Base-by-base conservation (phyloP, 2,888 invertebrate species). In the Spialia ferax region DNA sequence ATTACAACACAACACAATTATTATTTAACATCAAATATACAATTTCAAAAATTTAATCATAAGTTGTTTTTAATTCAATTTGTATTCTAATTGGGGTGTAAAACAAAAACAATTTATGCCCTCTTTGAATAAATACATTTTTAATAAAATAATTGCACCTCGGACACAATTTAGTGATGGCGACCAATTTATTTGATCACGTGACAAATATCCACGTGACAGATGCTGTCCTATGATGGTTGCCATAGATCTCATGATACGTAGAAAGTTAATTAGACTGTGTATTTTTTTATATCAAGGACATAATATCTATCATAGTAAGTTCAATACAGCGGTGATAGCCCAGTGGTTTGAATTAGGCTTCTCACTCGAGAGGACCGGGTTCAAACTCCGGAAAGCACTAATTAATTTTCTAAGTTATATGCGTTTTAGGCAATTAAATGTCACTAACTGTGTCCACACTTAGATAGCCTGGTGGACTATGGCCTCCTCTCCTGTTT, bases 141-240 rank as follows among this genome's bases (percentile, higher is more conserved):
- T 93, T 92, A 91, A 93, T 91, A 88, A 78, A 78, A 84, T 93
- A 93, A 93, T 93, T 91, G 85, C 86, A 83, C 79, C 81, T 83
- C 78, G 59, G 63, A 77, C 77, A 77, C 80, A 83, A 83, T 84
- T 77, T 74, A 76, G 76, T 86, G 86, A 89, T 85, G 80, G 83
- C 76, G 75, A 79, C 82, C 81, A 82, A 86, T 91, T 87, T 83
- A 85, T 81, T 83, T 84, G 88, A 90, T 93, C 91, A 91, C 89
- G 88, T 92, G 91, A 92, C 93, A 92, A 90, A 87, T 87, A 88
- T 89, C 91, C 85, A 69, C 76, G 75, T 87, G 87, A 88, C 90
- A 88, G 91, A 89, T 91, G 91, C 85, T 81, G 80, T 56, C 48
- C 56, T 59, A 65, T 65, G 59, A 65, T 59, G 65, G 65, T 52